A percentile compares a stretch with the other conserved stretches of the same genome.
These are phyloP conservation scores for Psittacula derbiana DNA, from an alignment of 2,797 vertebrate genomes.

Conservation along the genomic window DNA sequence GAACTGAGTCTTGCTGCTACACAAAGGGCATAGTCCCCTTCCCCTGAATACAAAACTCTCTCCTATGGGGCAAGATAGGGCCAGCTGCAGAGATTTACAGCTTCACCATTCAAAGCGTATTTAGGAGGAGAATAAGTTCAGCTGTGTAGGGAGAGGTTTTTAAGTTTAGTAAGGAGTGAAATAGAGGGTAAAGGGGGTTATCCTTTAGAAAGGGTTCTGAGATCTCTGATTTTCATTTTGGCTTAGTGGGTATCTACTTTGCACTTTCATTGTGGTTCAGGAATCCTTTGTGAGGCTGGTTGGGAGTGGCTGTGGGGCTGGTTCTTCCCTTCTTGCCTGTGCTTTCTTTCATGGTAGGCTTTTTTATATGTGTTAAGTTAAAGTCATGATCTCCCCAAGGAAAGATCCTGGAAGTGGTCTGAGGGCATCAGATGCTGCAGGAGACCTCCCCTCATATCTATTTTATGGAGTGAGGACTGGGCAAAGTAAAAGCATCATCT, in stretches of 20 bases:
- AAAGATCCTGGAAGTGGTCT: background rate
- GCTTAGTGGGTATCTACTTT: background rate
- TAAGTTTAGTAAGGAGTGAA: background rate
- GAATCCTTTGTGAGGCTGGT: background rate
- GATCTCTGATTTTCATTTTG: background rate
- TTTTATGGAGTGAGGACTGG: background rate
- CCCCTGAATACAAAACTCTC: background rate
- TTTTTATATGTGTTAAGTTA: background rate
- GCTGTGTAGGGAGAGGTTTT: background rate
- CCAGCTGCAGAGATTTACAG: background rate
- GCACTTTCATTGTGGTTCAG: fast-evolving
- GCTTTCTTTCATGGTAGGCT: background rate
- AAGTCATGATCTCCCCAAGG: background rate
- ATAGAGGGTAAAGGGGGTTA: background rate
- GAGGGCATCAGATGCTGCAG: background rate
- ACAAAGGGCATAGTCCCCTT: background rate
- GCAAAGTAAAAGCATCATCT: background rate
- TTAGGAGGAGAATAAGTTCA: background rate
- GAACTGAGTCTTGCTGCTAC: background rate
- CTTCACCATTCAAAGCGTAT: background rate
- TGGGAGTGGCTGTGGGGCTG: background rate
- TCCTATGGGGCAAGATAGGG: background rate
- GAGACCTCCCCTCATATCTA: background rate
- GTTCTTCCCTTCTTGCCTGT: background rate
- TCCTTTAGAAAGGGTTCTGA: background rate